Base-by-base conservation (phyloP, 2,888 invertebrate species). In the Malacosoma neustria region DNA sequence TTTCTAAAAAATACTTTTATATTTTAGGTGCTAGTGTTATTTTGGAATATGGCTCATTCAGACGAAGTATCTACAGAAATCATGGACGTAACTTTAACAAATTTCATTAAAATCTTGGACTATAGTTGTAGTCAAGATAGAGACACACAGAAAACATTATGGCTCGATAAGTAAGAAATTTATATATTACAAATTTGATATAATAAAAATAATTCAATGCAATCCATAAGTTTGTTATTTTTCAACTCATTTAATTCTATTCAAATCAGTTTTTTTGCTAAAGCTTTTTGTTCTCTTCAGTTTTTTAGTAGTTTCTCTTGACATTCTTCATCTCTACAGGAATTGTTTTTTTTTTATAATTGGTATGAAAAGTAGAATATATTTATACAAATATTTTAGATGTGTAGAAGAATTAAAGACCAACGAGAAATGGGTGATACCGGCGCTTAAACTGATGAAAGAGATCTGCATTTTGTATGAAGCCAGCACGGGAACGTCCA, bases 121-220 rank as follows among this genome's bases (percentile, higher is more conserved):
- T 98, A 97, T 72, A 97, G 97, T 67, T 98, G 98, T 82, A 97
- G 97, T 37, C 97, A 97, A 87, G 97, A 98, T 69, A 90, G 98
- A 53, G 98, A 98, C 75, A 93, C 95, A 7, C 98, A 98, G 75
- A 98, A 98, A 81, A 94, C 96, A 9, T 91, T 94, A 43, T 98
- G 98, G 98, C 86, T 98, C 43, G 95, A 97, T 64, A 95, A 95
- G 80, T 90, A 64, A 69, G 81, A 54, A 11, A n/a, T n/a, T n/a
- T n/a, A n/a, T n/a, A n/a, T n/a, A n/a, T n/a, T n/a, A n/a, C n/a
- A n/a, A n/a, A n/a, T n/a, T n/a, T n/a, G n/a, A n/a, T n/a, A n/a
- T n/a, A n/a, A n/a, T n/a, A n/a, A n/a, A n/a, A n/a, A n/a, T n/a
- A n/a, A n/a, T n/a, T n/a, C n/a, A n/a, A n/a, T n/a, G n/a, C n/a